Evolutionary conservation across 1,140 invertebrate species (phyloP), one percentile per base, ranked within the genome.

Genomic region (Neotoxoptera formosana): DNA sequence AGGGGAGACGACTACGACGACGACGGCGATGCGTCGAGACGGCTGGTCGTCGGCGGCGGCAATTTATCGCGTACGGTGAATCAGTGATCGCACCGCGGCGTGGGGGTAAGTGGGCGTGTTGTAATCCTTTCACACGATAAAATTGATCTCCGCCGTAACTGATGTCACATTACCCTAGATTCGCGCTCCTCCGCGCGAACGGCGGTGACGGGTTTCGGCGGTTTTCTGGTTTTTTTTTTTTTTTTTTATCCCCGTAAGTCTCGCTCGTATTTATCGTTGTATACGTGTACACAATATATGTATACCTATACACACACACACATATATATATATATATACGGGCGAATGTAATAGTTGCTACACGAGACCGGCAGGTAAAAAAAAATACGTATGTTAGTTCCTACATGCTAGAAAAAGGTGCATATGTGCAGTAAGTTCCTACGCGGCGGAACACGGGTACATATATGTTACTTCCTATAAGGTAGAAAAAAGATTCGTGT

Each of bases 91-190:
- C 89, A 36, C 53, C 34, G 36, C 25, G 48, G 48, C 45, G 90
- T 48, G 91, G 91, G 81, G 91, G 91, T n/a, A 56, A 93, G 91
- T 93, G 91, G 91, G 91, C 91, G 91, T 93, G 91, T 93, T 93
- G 48, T 86, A 86, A 93, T 93, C 48, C 91, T 86, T 93, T 93
- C 91, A 86, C 91, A 56, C 91, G 81, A 93, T 86, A 93, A 86
- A 92, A 92, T 92, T 92, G 91, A 92, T 92, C 67, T 93, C 47
- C 48, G 81, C 47, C 81, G 76, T 86, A 93, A 84, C 91, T 34
- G 91, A 86, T 86, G 91, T 93, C 91, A 86, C 81, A 56, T 93
- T 93, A 93, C 91, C 91, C 91, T 86, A 93, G 91, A 93, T 83
- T 84, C 76, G 34, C 47, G 25, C 47, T 45, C 48, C 3, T 2